Conservation (phyloP, 2,888 invertebrate species). For the Tetanocera ferruginea region DNA sequence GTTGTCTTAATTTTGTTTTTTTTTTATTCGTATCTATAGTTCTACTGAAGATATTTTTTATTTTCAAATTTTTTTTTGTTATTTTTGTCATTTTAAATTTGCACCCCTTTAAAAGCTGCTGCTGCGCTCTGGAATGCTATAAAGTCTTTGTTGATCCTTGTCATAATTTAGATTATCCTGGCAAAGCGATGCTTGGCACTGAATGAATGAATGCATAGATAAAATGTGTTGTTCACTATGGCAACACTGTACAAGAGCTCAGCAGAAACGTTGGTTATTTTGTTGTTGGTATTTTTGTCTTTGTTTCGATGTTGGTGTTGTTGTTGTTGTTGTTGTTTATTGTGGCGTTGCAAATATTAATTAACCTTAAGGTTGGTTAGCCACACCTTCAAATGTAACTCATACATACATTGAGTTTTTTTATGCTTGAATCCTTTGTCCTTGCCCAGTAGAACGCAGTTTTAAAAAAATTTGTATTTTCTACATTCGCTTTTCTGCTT, state of each 20-base stretch:
- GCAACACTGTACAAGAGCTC: neutral
- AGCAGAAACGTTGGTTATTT: neutral
- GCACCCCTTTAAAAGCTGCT: constrained; percentile 9
- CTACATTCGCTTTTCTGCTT: neutral
- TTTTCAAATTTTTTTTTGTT: constrained; percentile 1
- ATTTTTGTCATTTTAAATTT: constrained; percentile 31
- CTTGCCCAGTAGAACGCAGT: neutral
- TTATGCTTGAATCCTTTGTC: neutral
- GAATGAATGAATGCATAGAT: constrained; percentile 1
- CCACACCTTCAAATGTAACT: constrained; percentile 29
- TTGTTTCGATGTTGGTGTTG: constrained; percentile 34
- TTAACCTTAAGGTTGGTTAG: constrained; percentile 41
- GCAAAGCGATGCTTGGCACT: neutral
- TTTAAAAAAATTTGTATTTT: neutral
- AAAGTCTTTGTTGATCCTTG: constrained; percentile 28
- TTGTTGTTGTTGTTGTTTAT: constrained; percentile 38
- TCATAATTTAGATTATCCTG: constrained; percentile 29
- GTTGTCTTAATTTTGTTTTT: neutral
- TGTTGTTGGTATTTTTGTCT: constrained; percentile 39
- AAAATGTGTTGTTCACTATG: neutral
- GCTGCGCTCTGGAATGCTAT: neutral
- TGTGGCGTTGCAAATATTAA: constrained; percentile 43
- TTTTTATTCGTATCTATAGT: neutral
- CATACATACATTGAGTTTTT: neutral
- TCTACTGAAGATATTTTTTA: neutral